phyloP scores from a whole-genome alignment of 2,113 vertebrate species.

The Bubalus kerabau region DNA sequence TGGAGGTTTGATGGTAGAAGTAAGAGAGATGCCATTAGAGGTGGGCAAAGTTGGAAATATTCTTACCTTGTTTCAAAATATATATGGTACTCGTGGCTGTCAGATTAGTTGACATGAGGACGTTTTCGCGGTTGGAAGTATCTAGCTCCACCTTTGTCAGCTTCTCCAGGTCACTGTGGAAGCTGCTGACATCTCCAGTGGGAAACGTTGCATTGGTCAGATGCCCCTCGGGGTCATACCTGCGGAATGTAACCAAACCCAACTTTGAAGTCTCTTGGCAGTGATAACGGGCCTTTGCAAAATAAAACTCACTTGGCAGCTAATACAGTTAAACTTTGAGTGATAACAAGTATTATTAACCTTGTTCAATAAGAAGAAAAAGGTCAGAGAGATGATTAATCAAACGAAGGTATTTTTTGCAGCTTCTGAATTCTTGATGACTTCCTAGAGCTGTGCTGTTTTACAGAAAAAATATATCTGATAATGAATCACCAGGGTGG shows the following conservation, averaged over 20 bases:
- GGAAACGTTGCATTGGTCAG: slow-evolving; percentile 95
- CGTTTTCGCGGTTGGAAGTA: slow-evolving; percentile 91
- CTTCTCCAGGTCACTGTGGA: slow-evolving; percentile 92
- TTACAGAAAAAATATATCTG: slow-evolving; percentile 47
- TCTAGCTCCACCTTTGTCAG: slow-evolving; percentile 90
- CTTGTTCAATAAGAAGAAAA: slow-evolving; percentile 53
- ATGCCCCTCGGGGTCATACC: slow-evolving; percentile 92
- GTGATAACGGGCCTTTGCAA: not conserved
- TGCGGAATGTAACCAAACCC: slow-evolving; percentile 70
- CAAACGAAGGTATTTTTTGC: slow-evolving; percentile 54
- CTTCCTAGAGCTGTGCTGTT: slow-evolving; percentile 52
- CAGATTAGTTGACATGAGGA: slow-evolving; percentile 93
- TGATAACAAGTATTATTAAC: slow-evolving; percentile 53
- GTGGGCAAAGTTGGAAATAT: not conserved
- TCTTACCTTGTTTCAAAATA: slow-evolving; percentile 92
- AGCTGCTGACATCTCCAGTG: slow-evolving; percentile 93
- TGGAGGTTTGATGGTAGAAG: not conserved
- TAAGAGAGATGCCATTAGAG: not conserved
- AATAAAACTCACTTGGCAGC: slow-evolving; percentile 44
- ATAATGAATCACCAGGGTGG: slow-evolving; percentile 45
- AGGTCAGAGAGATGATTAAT: slow-evolving; percentile 66
- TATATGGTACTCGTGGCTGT: slow-evolving; percentile 94
- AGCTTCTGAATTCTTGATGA: slow-evolving; percentile 52
- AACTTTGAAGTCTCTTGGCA: slow-evolving; percentile 28
- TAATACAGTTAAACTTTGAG: not conserved